Percentiles rank a stretch among this genome's conserved stretches.
These are phyloP conservation scores for Tetanocera ferruginea DNA, from an alignment of 2,888 invertebrate genomes.

Conservation along the genomic window DNA sequence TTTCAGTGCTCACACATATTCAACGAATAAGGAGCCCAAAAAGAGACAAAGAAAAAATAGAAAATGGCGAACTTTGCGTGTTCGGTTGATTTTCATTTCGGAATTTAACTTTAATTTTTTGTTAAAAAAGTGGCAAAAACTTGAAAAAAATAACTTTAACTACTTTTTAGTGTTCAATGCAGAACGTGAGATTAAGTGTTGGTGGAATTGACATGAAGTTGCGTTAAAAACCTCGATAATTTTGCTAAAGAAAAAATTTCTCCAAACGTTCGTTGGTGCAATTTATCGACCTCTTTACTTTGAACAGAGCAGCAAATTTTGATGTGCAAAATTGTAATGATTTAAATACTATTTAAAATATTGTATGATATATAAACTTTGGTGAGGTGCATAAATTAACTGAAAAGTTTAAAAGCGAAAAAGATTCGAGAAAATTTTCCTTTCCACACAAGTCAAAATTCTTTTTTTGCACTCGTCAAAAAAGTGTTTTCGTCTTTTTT, in stretches of 20 bases:
- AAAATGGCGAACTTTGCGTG: slow-evolving; percentile 60
- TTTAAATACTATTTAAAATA: background rate
- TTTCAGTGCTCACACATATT: background rate
- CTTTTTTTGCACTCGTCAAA: slow-evolving; percentile 20
- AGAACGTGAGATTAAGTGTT: background rate
- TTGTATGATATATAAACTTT: background rate
- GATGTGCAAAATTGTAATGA: background rate
- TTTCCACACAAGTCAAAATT: slow-evolving; percentile 4
- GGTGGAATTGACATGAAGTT: slow-evolving; percentile 1
- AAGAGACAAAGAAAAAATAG: slow-evolving; percentile 55
- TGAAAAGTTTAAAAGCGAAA: background rate
- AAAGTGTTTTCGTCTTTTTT: slow-evolving; percentile 18
- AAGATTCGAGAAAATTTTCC: background rate
- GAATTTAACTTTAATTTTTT: slow-evolving; percentile 53
- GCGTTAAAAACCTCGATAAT: slow-evolving; percentile 9
- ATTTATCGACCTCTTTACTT: slow-evolving; percentile 9
- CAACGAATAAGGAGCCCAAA: slow-evolving; percentile 33
- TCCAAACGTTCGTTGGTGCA: slow-evolving; percentile 6
- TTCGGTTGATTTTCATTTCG: slow-evolving; percentile 58
- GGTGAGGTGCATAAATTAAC: background rate
- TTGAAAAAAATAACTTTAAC: slow-evolving; percentile 7
- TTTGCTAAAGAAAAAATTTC: slow-evolving; percentile 1
- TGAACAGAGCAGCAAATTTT: background rate
- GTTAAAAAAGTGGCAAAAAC: slow-evolving; percentile 46
- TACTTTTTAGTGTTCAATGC: background rate